A percentile compares a stretch with the other conserved stretches of the same genome.
Conservation (phyloP, 2,888 invertebrate genomes). For the Anodontia alba region DNA sequence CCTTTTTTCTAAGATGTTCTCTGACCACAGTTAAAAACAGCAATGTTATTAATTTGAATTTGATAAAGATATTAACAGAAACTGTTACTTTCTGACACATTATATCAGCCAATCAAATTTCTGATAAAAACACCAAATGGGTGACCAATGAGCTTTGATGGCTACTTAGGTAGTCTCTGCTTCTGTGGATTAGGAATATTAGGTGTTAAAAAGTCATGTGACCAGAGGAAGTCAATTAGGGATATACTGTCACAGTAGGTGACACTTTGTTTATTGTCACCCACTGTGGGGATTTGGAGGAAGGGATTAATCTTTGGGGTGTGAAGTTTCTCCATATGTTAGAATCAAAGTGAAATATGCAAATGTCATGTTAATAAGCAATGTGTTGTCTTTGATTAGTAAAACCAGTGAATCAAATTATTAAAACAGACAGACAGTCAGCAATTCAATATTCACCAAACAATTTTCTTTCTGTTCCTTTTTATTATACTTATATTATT, state of each 20-base stretch:
- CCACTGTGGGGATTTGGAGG: background rate
- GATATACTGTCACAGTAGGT: background rate
- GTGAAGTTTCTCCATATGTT: constrained; percentile 13
- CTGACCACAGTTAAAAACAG: background rate
- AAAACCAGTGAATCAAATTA: background rate
- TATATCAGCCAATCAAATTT: background rate
- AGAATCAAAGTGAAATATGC: constrained; percentile 2
- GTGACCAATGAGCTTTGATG: background rate
- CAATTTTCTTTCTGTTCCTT: too few species aligned
- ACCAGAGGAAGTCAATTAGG: background rate
- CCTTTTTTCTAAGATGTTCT: background rate
- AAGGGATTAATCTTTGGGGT: background rate
- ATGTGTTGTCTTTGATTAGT: constrained; percentile 3
- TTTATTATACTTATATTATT: too few species aligned
- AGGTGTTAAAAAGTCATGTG: background rate
- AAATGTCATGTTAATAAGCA: background rate
- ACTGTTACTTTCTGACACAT: background rate
- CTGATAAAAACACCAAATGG: background rate
- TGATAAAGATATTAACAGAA: background rate
- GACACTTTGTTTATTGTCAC: constrained; percentile 13
- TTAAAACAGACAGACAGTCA: too few species aligned
- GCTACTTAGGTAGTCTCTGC: constrained; percentile 5
- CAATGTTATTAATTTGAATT: background rate
- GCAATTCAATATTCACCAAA: too few species aligned
- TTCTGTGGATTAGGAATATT: constrained; percentile 11